These are phyloP conservation scores for Romanogobio albipinnatus DNA, from an alignment of 2,113 vertebrate genomes.

Conservation along the genomic window DNA sequence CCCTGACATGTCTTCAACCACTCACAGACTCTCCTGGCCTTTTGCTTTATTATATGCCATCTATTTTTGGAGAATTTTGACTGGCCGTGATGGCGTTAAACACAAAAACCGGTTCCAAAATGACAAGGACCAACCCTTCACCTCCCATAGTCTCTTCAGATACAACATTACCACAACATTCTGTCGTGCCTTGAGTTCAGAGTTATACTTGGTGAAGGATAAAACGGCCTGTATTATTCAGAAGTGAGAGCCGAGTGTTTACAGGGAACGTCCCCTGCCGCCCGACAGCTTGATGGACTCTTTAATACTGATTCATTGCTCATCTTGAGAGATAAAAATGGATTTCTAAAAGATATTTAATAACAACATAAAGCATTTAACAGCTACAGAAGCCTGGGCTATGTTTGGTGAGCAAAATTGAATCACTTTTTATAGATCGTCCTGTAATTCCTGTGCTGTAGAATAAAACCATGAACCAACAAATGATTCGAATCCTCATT, in stretches of 20 bases:
- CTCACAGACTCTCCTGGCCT: too few relatives aligned
- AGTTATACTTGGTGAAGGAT: not conserved
- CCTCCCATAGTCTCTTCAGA: too few relatives aligned
- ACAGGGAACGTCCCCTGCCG: conserved; percentile 71
- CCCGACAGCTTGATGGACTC: conserved; percentile 79
- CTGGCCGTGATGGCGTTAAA: too few relatives aligned
- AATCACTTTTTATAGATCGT: not conserved
- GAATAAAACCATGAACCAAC: not conserved
- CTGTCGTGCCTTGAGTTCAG: not conserved
- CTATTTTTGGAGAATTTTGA: too few relatives aligned
- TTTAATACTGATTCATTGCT: conserved; percentile 81
- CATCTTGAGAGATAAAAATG: conserved; percentile 79
- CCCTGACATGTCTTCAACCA: too few relatives aligned
- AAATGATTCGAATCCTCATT: not conserved
- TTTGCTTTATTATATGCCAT: too few relatives aligned
- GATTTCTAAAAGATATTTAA: conserved; percentile 79
- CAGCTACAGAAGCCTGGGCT: conserved; percentile 62
- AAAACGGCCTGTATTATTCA: conserved; percentile 73
- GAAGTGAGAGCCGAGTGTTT: conserved; percentile 71
- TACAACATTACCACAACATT: not conserved
- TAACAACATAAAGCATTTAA: conserved; percentile 77
- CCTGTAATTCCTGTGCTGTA: not conserved
- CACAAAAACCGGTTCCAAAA: too few relatives aligned
- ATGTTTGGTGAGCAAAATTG: not conserved
- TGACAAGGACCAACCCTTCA: too few relatives aligned